Evolutionary conservation across 2,888 invertebrate genomes (phyloP), one percentile per base, ranked within the genome.

Genomic region (Poecilus cupreus): DNA sequence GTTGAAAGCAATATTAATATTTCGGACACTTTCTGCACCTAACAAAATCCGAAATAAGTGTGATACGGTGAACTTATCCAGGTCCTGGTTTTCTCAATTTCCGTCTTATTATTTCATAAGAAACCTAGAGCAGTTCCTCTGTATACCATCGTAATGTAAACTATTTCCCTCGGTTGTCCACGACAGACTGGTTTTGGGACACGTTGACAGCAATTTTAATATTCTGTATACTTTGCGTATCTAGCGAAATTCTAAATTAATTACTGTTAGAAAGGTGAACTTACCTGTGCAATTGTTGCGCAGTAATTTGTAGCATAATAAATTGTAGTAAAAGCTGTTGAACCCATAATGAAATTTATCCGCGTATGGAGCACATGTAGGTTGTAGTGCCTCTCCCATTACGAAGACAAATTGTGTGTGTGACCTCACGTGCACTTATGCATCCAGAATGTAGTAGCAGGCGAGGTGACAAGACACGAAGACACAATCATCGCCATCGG

Each of bases 401-500:
- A 51, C 51, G 5, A 13, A 1, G 18, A 51, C 51, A 51, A 51
- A 51, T 51, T 16, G 13, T 4, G 18, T 51, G 51, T 51, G 51
- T 51, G 51, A 51, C 51, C 18, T 51, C 51, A 46, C 3, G 18
- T 51, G 51, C 51, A 51, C 51, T 46, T 22, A 18, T 51, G 51
- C 51, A 51, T 18, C 16, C 2, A 10, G 51, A 51, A 51, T 51
- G 2, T 51, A 51, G 51, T 18, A 51, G 18, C n/a, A 13, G 32
- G 1, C 32, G 32, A 32, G 32, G 8, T 32, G 32, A 32, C 51
- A 51, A 13, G 16, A 11, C 51, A n/a, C 43, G n/a, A 43, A 2
- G 37, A 68, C 32, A 68, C 64, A 68, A 60, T 60, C 26, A 60
- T 60, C 26, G 26, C 26, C 37, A n/a, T n/a, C n/a, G n/a, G n/a